Evolutionary conservation across 2,888 invertebrate species (phyloP), one percentile per base, ranked within the genome.

Genomic region (Caenorhabditis sulstoni): DNA sequence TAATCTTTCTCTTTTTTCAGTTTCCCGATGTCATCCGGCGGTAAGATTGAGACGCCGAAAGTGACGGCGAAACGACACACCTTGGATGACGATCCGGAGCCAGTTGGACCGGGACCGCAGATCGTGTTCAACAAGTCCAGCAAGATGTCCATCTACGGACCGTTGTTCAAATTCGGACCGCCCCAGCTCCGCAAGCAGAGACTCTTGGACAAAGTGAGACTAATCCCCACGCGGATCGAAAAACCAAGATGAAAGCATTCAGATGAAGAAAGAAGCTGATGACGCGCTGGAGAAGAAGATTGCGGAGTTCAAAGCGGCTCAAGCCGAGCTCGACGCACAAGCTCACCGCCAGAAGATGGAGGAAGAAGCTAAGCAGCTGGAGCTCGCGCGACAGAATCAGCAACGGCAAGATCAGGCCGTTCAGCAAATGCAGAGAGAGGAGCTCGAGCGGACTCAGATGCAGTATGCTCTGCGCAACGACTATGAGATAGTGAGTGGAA

Each of bases 91-190:
- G 73, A 73, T 0, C 22, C 64, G 44, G 58, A 58, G 20, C 57
- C 47, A 20, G 58, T 55, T 7, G 73, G 73, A 16, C 16, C 57
- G 3, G 57, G 64, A 20, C 73, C 73, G 7, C 14, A 44, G 7
- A 57, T 73, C 3, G 73, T 73, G 1, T 8, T 57, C 22, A 73
- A 47, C 20, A 37, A 64, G 23, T 73, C 73, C 0, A 39, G 22
- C 1, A 73, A 73, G 14, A 73, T 73, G 73, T 73, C 73, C 3
- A 73, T 73, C 35, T 73, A 73, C 14, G 73, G 73, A 35, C 73
- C 73, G 14, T 57, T 64, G n/a, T 73, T 73, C 58, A 16, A 22
- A 7, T 64, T 16, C 22, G 73, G 73, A 50, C 73, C 73, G 22
- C 37, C 49, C 20, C 57, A 73, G 20, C 39, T 73, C 14, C 73